Conservation (phyloP, 2,888 invertebrate species). For the Scaptomyza parva region DNA sequence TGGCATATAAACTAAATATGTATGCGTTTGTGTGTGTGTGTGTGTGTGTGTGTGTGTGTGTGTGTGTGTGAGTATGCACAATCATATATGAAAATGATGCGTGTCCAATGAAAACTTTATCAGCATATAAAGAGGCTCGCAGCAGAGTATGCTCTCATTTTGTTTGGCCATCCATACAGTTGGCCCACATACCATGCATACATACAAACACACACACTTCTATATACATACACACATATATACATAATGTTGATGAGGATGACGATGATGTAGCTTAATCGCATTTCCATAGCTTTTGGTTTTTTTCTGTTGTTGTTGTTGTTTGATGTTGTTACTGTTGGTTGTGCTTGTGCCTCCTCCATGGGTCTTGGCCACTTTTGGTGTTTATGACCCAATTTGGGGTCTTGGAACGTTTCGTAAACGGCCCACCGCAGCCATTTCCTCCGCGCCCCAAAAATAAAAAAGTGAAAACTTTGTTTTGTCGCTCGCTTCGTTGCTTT, state of each 20-base stretch:
- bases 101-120: conserved; percentile 63
- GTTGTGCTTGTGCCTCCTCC: conserved; percentile 45
- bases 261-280: conserved; percentile 57
- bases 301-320: conserved; percentile 17
- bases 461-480: conserved; percentile 69
- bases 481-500: conserved; percentile 32
- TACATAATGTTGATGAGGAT: conserved; percentile 28
- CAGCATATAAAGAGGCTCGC: conserved; percentile 44
- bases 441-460: conserved; percentile 74
- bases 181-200: conserved; percentile 45
- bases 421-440: conserved; percentile 61
- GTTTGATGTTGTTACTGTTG: conserved; percentile 23
- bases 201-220: neutral
- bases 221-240: conserved; percentile 4
- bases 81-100: conserved; percentile 53
- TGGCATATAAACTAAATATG: conserved; percentile 8
- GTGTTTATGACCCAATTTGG: conserved; percentile 75
- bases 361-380: conserved; percentile 58
- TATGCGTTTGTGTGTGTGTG: neutral
- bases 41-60: neutral
- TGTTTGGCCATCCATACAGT: conserved; percentile 40
- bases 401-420: conserved; percentile 51
- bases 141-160: conserved; percentile 54
- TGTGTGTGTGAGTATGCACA: conserved; percentile 4
- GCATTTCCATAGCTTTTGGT: conserved; percentile 29